A percentile compares a stretch with the other conserved stretches of the same genome.
Evolutionary conservation across 2,797 vertebrate genomes (phyloP).

Genomic region (Chelon auratus): DNA sequence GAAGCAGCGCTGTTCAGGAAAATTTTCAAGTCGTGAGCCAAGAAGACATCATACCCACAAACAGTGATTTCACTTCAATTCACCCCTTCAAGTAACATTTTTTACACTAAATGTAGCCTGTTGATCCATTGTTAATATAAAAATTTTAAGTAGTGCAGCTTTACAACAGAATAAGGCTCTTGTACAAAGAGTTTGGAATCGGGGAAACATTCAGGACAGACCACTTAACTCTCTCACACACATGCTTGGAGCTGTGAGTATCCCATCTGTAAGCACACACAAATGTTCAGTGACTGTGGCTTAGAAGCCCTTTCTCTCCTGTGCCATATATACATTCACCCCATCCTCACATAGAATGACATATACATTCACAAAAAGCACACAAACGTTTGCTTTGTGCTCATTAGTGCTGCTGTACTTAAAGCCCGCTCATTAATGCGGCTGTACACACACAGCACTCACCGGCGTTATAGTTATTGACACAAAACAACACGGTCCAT

Average conservation of each 20-base stretch:
- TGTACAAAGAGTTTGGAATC: no score
- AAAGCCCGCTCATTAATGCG: background rate
- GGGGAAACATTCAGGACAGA: no score
- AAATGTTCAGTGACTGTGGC: conserved; percentile 5
- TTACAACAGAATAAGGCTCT: no score
- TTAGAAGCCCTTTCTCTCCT: background rate
- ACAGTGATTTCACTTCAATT: no score
- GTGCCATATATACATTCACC: background rate
- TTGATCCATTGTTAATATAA: background rate
- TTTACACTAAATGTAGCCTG: background rate
- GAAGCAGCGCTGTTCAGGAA: no score
- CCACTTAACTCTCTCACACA: background rate
- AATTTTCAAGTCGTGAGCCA: no score
- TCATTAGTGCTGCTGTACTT: background rate
- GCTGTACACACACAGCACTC: conserved; percentile 14
- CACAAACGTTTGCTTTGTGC: background rate
- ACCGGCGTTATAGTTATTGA: conserved; percentile 41
- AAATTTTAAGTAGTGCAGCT: background rate
- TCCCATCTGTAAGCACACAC: conserved; percentile 6
- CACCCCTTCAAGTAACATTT: background rate
- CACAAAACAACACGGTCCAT: conserved; percentile 56
- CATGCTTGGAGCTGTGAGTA: conserved; percentile 18
- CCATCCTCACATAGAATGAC: background rate
- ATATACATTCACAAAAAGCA: conserved; percentile 15
- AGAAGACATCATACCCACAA: no score